Evolutionary conservation across 1,140 invertebrate species (phyloP).

Genomic region (Maniola jurtina): DNA sequence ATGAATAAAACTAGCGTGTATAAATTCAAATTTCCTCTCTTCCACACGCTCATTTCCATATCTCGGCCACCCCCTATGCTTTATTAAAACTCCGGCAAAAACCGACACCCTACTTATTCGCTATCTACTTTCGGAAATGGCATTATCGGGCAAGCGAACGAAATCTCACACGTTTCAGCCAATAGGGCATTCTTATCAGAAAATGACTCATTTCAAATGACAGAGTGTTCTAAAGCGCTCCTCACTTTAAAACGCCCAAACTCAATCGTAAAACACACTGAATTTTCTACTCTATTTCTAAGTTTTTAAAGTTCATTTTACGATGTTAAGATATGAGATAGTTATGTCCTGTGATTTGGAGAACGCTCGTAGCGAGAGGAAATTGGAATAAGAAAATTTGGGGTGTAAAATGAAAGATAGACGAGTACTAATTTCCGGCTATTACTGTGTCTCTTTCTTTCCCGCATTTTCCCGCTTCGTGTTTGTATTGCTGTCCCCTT

Average conservation of each 20-base stretch:
- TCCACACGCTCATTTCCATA: constrained; percentile 76
- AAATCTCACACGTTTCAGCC: constrained; percentile 73
- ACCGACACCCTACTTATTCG: constrained; percentile 70
- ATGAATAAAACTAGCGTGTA: constrained; percentile 76
- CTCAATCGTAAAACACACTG: constrained; percentile 1
- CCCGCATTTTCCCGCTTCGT: constrained; percentile 61
- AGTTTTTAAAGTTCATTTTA: constrained; percentile 28
- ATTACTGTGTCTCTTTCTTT: constrained; percentile 78
- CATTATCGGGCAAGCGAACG: constrained; percentile 66
- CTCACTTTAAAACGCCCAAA: constrained; percentile 49
- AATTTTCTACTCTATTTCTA: constrained; percentile 40
- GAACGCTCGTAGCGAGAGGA: constrained; percentile 66
- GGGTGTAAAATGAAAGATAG: constrained; percentile 79
- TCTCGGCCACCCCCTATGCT: constrained; percentile 70
- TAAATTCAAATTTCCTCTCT: constrained; percentile 79
- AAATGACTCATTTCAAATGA: constrained; percentile 79
- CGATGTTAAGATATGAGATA: constrained; percentile 1
- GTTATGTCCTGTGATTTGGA: constrained; percentile 48
- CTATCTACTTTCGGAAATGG: constrained; percentile 75
- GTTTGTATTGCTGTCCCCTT: constrained; percentile 62
- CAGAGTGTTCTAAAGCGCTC: constrained; percentile 72
- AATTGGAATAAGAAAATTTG: constrained; percentile 80
- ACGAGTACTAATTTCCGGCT: constrained; percentile 79
- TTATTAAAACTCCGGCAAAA: constrained; percentile 77
- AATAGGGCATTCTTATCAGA: constrained; percentile 79